Conservation (phyloP, 2,113 vertebrate genomes). For the Neoarius graeffei region DNA sequence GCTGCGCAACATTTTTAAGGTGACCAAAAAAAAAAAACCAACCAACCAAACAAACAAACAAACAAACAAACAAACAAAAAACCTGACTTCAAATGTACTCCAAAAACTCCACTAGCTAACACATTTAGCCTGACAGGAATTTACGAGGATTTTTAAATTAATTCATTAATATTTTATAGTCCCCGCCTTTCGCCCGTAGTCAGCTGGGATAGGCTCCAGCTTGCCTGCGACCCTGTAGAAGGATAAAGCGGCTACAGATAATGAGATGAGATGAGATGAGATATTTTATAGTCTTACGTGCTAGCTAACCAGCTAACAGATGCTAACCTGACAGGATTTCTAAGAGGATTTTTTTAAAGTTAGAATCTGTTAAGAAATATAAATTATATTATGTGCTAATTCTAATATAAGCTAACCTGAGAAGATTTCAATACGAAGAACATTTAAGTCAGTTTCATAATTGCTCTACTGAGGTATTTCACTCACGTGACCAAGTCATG, state of each 20-base stretch:
- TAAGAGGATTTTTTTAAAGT: background rate
- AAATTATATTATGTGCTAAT: background rate
- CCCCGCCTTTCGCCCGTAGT: too few species aligned
- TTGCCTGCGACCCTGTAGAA: too few species aligned
- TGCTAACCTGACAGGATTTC: background rate
- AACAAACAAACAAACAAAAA: too few species aligned
- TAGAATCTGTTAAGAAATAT: background rate
- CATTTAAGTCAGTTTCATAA: background rate
- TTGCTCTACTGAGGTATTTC: too few species aligned
- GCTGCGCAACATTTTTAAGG: conserved; percentile 89
- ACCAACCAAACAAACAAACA: too few species aligned
- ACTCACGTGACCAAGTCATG: too few species aligned
- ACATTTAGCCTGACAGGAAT: background rate
- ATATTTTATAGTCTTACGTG: background rate
- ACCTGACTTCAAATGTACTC: background rate
- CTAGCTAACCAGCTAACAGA: background rate
- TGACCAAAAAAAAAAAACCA: conserved; percentile 53
- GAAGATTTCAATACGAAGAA: background rate
- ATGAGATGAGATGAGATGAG: too few species aligned
- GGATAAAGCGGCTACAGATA: too few species aligned
- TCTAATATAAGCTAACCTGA: background rate
- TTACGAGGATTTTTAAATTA: background rate
- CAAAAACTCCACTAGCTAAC: background rate
- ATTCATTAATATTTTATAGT: background rate
- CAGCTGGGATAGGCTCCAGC: too few species aligned